Evolutionary conservation across 2,113 vertebrate genomes (phyloP).

Genomic region (Pterocles orientalis): DNA sequence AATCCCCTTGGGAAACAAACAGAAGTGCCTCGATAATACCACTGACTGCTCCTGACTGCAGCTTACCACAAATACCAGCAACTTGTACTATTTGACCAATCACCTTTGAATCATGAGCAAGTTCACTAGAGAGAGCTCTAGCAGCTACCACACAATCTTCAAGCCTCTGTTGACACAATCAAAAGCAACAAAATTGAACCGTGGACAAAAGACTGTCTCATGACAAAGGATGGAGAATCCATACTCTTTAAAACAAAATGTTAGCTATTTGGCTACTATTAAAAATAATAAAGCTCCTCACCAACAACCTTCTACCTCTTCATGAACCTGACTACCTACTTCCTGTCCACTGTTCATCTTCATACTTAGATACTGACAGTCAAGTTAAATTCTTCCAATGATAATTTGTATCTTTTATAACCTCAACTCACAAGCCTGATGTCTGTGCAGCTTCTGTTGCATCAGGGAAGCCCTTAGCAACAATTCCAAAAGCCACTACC

Average conservation of each 20-base stretch:
- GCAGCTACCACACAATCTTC: background rate
- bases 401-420: background rate
- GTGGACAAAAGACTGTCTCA: background rate
- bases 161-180: background rate
- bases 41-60: background rate
- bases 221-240: accelerated
- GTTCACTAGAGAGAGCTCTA: background rate
- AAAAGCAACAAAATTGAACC: background rate
- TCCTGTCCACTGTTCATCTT: background rate
- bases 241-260: background rate
- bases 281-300: background rate
- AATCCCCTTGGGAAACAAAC: background rate
- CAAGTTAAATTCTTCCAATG: background rate
- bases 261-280: background rate
- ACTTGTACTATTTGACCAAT: background rate
- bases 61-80: background rate
- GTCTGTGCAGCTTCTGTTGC: background rate
- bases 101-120: background rate
- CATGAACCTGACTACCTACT: background rate
- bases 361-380: background rate
- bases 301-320: background rate
- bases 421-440: background rate
- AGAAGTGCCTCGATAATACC: background rate
- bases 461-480: background rate
- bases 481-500: background rate